Evolutionary conservation across 2,113 vertebrate species (phyloP), one percentile per base, ranked within the genome.

Genomic region (Ahaetulla prasina): DNA sequence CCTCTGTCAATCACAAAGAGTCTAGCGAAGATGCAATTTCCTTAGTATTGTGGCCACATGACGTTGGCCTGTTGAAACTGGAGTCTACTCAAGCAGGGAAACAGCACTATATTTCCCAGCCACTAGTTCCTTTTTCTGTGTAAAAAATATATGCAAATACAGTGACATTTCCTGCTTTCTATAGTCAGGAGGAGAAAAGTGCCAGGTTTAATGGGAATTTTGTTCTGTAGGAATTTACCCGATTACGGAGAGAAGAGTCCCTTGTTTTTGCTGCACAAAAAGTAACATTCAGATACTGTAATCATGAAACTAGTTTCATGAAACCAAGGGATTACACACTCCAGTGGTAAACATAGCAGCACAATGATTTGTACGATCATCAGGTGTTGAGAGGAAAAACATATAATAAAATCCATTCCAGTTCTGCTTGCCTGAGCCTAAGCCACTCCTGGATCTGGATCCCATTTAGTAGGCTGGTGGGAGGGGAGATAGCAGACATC

Each of bases 131-230:
- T n/a, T 92, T 92, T 92, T 92, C 74, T 86, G 43, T 89, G 20
- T 90, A 49, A 47, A 90, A 90, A 86, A 63, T 86, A 86, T 92
- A 90, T 92, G 92, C 92, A 92, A 92, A 92, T 92, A 90, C 47
- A 27, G 63, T 43, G 45, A 92, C 45, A 89, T 92, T 92, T 92
- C 80, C 88, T 92, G 74, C 88, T 47, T 35, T 92, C n/a, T 86
- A 54, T 92, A 86, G 80, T 35, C 12, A 43, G 50, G n/a, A 63
- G 68, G 74, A 89, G 80, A 85, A 84, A 45, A 92, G 68, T 14
- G 16, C 23, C 45, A 92, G 92, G 43, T 92, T 57, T 47, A 39
- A 84, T 92, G 91, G 87, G 91, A 92, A 92, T 90, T 92, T 89
- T 88, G 80, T 57, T 57, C 68, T 57, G 49, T 49, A 50, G 68